phyloP scores from a whole-genome alignment of 2,797 vertebrate genomes.

The Gymnopithys bicolor region DNA sequence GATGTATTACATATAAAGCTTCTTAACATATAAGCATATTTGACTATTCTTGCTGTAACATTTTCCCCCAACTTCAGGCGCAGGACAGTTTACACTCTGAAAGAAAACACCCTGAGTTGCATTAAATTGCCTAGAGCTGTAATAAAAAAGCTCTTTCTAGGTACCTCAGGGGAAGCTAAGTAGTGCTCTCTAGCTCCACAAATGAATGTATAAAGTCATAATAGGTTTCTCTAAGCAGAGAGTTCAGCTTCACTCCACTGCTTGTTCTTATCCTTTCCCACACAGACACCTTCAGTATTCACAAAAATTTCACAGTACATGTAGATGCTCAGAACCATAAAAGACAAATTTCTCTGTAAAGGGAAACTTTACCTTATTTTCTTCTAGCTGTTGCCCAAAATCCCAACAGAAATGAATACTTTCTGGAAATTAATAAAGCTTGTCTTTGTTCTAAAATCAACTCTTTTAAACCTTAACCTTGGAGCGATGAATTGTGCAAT shows the following conservation, averaged over 20 bases:
- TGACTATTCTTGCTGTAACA: not conserved
- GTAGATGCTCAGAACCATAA: not conserved
- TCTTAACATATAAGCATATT: constrained; percentile 7
- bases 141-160: not conserved
- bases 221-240: not conserved
- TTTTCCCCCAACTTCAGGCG: not conserved
- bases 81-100: not conserved
- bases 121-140: not conserved
- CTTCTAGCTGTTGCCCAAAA: not conserved
- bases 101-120: not conserved
- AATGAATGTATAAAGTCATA: not conserved
- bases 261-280: not conserved
- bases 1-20: not conserved
- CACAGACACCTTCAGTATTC: not conserved
- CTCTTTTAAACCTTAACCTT: not conserved
- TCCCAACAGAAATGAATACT: not conserved
- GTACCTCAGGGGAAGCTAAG: not conserved
- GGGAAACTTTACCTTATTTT: not conserved
- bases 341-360: not conserved
- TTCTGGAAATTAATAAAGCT: not conserved
- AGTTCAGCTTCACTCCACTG: not conserved
- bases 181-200: not conserved
- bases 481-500: not conserved
- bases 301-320: not conserved
- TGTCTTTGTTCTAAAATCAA: not conserved